Conservation (phyloP, 2,797 vertebrate species). For the Podargus strigoides region DNA sequence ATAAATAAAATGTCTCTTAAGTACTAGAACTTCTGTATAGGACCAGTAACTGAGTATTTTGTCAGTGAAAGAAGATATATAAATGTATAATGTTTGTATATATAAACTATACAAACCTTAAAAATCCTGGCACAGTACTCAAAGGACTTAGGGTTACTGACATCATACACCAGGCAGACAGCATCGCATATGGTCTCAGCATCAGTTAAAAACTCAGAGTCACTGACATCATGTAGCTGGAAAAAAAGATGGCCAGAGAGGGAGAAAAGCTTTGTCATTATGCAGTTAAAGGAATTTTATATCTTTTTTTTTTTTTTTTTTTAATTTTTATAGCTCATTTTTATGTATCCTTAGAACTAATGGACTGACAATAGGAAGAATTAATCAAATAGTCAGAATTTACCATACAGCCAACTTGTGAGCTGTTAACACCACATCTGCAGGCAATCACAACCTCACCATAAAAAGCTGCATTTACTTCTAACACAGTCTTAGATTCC, state of each 20-base stretch:
- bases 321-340: background rate
- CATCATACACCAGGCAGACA: constrained; percentile 92
- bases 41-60: background rate
- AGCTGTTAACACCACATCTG: background rate
- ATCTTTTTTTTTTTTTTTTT: background rate
- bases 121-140: constrained; percentile 94
- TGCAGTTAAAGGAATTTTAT: background rate
- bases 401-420: background rate
- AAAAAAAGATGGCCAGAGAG: background rate
- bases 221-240: constrained; percentile 90
- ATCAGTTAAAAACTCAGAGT: constrained; percentile 89
- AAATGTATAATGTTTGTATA: background rate
- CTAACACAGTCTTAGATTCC: background rate
- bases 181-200: constrained; percentile 89
- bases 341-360: background rate
- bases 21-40: background rate
- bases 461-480: background rate
- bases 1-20: background rate
- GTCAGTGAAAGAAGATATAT: background rate
- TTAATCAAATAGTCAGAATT: background rate
- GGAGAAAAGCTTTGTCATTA: background rate
- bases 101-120: constrained; percentile 83
- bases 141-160: constrained; percentile 91
- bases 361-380: background rate
- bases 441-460: background rate